Evolutionary conservation across 2,113 vertebrate species (phyloP).

Genomic region (Megalops atlanticus): DNA sequence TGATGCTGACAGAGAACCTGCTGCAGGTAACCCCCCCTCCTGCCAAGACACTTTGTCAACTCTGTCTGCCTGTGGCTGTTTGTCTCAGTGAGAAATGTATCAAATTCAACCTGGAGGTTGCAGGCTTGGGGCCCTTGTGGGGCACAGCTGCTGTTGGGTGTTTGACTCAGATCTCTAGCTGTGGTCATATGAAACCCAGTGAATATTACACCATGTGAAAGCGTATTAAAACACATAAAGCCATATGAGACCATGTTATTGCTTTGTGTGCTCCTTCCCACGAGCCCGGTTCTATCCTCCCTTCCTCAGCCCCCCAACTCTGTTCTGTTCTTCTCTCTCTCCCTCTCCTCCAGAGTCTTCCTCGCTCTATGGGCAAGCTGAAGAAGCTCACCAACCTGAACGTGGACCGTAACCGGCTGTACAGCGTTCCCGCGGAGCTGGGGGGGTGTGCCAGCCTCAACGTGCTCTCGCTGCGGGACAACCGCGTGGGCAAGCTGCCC

Average conservation of each 20-base stretch:
- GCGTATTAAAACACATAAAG: no score
- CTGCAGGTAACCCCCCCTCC: conserved; percentile 75
- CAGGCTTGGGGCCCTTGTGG: neutral
- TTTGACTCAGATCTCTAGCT: neutral
- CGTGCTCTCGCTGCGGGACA: conserved; percentile 89
- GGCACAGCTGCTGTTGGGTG: neutral
- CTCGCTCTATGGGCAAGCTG: conserved; percentile 87
- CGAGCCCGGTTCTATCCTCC: neutral
- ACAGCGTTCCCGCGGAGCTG: conserved; percentile 79
- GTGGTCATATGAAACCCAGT: no score
- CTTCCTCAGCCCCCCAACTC: neutral
- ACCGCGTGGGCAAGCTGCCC: conserved; percentile 82
- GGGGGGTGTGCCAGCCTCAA: conserved; percentile 86
- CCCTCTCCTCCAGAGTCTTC: conserved; percentile 73
- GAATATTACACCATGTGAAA: neutral
- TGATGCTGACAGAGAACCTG: conserved; percentile 93
- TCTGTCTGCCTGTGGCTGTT: neutral
- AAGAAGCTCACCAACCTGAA: conserved; percentile 96
- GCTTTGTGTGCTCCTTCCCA: no score
- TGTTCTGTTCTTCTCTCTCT: neutral
- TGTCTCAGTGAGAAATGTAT: neutral
- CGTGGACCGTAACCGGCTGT: conserved; percentile 89
- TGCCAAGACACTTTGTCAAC: neutral
- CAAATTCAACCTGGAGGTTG: neutral
- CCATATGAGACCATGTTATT: neutral